Evolutionary conservation across 92 coral and sea anemone species (phyloP).

Genomic region (Nematostella vectensis): DNA sequence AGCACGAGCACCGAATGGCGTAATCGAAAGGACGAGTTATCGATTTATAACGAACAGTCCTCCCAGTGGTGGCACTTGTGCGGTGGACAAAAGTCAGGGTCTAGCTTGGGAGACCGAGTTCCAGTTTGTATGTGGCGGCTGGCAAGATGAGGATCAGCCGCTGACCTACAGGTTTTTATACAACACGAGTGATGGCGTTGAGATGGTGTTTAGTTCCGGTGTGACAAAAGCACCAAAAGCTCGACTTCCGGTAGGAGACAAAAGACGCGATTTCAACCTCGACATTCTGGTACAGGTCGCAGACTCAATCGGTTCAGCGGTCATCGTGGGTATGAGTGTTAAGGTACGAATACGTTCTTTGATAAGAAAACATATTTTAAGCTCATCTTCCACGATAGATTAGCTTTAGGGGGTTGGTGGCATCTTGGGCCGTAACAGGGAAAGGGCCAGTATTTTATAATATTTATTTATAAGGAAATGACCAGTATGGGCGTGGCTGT

Average conservation of each 20-base stretch:
- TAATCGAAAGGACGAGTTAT: constrained; percentile 38
- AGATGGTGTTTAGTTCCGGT: constrained; percentile 67
- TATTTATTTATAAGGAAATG: no score
- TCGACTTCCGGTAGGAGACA: constrained; percentile 67
- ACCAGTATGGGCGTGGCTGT: no score
- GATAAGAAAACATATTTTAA: no score
- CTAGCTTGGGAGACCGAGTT: constrained; percentile 66
- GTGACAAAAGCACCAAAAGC: constrained; percentile 21
- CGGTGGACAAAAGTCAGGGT: constrained; percentile 42
- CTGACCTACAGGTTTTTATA: constrained; percentile 64
- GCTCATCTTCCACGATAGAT: no score
- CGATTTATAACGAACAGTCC: constrained; percentile 52
- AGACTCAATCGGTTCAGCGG: constrained; percentile 53
- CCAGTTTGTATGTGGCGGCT: constrained; percentile 45
- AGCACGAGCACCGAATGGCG: constrained; percentile 38
- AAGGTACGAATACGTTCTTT: constrained; percentile 25
- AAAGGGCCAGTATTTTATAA: no score
- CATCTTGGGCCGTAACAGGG: no score
- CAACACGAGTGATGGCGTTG: constrained; percentile 54
- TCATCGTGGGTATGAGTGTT: constrained; percentile 20
- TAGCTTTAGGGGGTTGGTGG: no score
- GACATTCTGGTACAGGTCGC: constrained; percentile 34
- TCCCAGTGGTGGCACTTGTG: constrained; percentile 63
- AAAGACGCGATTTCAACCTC: constrained; percentile 22
- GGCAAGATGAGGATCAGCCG: constrained; percentile 64